Percentiles rank a stretch among this genome's conserved stretches.
Evolutionary conservation across 2,888 invertebrate species (phyloP).

Genomic region (Aporophyla nigra): DNA sequence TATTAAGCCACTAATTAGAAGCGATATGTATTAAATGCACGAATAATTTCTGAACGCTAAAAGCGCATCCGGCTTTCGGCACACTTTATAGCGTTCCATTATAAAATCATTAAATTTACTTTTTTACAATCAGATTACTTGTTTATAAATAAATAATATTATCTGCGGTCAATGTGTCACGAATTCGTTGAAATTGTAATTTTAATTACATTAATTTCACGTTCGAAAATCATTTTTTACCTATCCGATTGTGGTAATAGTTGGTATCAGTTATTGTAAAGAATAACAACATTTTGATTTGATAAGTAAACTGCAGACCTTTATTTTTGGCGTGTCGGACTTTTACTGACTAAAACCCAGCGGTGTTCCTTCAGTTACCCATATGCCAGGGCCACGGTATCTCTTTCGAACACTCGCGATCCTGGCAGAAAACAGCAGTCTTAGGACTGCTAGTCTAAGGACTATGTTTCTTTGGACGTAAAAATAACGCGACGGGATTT

Average conservation of each 20-base stretch:
- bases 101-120: conserved; percentile 24
- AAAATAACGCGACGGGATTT: too few relatives aligned
- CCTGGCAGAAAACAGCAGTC: too few relatives aligned
- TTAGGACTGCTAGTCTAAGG: too few relatives aligned
- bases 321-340: too few relatives aligned
- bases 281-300: neutral
- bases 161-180: conserved; percentile 13
- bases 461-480: too few relatives aligned
- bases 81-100: conserved; percentile 16
- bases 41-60: conserved; percentile 64
- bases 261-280: neutral
- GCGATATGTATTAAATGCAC: conserved; percentile 71
- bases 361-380: too few relatives aligned
- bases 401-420: too few relatives aligned
- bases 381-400: too few relatives aligned
- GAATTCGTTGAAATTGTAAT: conserved; percentile 15
- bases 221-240: neutral
- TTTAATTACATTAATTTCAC: conserved; percentile 20
- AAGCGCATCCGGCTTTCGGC: conserved; percentile 25
- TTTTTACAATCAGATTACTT: conserved; percentile 34
- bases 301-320: too few relatives aligned
- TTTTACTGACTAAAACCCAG: too few relatives aligned
- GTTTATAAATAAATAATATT: conserved; percentile 18
- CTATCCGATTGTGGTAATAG: neutral
- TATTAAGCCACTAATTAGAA: conserved; percentile 70